These are phyloP conservation scores for Dysidea cf. avara DNA, from an alignment of 37 sponge, comb jelly and placozoan species.

Conservation along the genomic window DNA sequence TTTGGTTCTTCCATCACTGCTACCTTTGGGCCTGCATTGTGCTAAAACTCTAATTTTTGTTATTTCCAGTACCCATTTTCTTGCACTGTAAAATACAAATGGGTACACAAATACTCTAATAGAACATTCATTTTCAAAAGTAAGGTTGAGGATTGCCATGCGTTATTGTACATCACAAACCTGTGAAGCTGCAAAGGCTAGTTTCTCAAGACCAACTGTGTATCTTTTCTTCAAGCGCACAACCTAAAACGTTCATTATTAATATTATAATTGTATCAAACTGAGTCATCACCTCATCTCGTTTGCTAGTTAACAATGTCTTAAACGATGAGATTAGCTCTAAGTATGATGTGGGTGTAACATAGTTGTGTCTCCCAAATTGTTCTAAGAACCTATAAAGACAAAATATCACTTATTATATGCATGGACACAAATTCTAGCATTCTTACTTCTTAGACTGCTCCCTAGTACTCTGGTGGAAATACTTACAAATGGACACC, in stretches of 20 bases:
- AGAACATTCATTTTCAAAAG: no score
- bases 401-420: conserved; percentile 6
- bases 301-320: conserved; percentile 73
- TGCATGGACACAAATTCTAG: not conserved
- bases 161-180: conserved; percentile 39
- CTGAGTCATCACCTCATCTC: conserved; percentile 79
- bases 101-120: no score
- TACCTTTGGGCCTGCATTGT: no score
- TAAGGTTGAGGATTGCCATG: no score
- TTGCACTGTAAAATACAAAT: no score
- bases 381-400: conserved; percentile 61
- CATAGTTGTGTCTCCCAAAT: conserved; percentile 91
- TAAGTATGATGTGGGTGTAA: conserved; percentile 97
- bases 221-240: conserved; percentile 83
- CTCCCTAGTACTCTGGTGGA: conserved; percentile 90
- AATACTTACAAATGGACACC: conserved; percentile 88
- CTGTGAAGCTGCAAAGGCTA: conserved; percentile 96
- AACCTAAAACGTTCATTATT: no score
- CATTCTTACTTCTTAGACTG: conserved; percentile 63
- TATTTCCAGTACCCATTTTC: no score
- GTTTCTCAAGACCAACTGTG: conserved; percentile 93
- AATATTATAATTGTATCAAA: no score
- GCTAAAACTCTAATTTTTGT: no score
- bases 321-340: conserved; percentile 99
- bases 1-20: no score